Evolutionary conservation across 64 coral and sea anemone species (phyloP), one percentile per base, ranked within the genome.

Genomic region (Trachythela sp.): DNA sequence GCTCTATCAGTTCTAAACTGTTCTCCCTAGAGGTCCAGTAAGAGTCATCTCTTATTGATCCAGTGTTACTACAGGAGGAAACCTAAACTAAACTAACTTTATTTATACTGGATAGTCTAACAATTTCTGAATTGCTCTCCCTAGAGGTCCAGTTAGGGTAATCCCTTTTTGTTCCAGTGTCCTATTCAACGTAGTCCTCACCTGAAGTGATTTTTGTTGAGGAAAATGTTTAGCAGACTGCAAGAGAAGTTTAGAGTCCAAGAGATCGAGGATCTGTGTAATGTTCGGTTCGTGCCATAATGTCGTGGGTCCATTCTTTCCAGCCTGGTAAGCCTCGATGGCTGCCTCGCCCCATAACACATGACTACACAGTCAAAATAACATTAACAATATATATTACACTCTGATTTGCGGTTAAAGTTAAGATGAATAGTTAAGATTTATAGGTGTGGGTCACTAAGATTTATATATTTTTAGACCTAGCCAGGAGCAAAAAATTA

Each of bases 141-240:
- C n/a, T n/a, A n/a, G n/a, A n/a, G n/a, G n/a, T n/a, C n/a, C n/a
- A n/a, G n/a, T n/a, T n/a, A n/a, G n/a, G n/a, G n/a, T n/a, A n/a
- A n/a, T n/a, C n/a, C n/a, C n/a, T n/a, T n/a, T n/a, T n/a, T n/a
- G n/a, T n/a, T n/a, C n/a, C n/a, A n/a, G n/a, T n/a, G n/a, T n/a
- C n/a, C n/a, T n/a, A 70, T 26, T 32, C 24, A 26, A 72, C 1
- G 68, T 29, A 35, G 22, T 52, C 29, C 24, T 80, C 37, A 80
- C 75, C 75, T 80, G 75, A 37, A 80, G 75, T 80, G 9, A 18
- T 38, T 39, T 35, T 29, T 36, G 9, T 37, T 39, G 75, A 80
- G 75, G 75, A 80, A 80, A 80, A 39, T 80, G 75, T 80, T 80
- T 80, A 30, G 75, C 75, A 36, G 75, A 80, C 35, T 80, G 75